phyloP scores from a whole-genome alignment of 2,797 vertebrate genomes.

The Forpus xanthops region DNA sequence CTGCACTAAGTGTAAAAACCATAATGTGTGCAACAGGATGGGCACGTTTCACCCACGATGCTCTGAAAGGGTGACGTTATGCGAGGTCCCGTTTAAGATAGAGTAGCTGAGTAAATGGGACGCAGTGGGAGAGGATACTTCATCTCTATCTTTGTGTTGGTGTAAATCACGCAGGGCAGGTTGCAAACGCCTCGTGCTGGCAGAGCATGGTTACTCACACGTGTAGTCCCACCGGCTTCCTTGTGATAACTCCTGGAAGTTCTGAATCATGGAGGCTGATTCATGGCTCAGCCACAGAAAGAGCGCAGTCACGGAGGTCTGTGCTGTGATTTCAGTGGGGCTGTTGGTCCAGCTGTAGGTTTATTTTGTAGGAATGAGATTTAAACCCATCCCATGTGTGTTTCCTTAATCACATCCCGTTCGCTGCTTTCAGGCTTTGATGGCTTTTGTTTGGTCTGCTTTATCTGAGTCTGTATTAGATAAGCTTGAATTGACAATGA shows the following conservation, averaged over 20 bases:
- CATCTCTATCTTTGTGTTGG: rapidly evolving
- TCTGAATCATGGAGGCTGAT: neutral
- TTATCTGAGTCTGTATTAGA: conserved; percentile 67
- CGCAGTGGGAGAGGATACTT: rapidly evolving
- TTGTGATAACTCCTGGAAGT: rapidly evolving
- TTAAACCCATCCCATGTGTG: neutral
- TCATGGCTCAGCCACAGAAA: neutral
- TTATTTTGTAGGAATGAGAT: rapidly evolving
- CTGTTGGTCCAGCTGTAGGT: neutral
- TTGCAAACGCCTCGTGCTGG: rapidly evolving
- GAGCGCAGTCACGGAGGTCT: rapidly evolving
- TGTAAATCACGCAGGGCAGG: neutral
- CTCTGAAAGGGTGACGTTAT: rapidly evolving
- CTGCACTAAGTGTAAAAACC: neutral
- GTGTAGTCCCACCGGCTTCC: rapidly evolving
- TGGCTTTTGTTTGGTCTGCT: conserved; percentile 60
- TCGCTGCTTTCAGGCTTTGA: conserved; percentile 67
- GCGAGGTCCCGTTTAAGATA: neutral
- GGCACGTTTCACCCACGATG: neutral
- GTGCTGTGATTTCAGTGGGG: rapidly evolving
- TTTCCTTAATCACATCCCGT: conserved; percentile 51
- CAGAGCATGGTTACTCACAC: rapidly evolving
- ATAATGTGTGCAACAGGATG: rapidly evolving
- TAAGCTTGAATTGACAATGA: conserved; percentile 31
- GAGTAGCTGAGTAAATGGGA: neutral